Evolutionary conservation across 2,888 invertebrate species (phyloP), one percentile per base, ranked within the genome.

Genomic region (Ceriagrion tenellum): DNA sequence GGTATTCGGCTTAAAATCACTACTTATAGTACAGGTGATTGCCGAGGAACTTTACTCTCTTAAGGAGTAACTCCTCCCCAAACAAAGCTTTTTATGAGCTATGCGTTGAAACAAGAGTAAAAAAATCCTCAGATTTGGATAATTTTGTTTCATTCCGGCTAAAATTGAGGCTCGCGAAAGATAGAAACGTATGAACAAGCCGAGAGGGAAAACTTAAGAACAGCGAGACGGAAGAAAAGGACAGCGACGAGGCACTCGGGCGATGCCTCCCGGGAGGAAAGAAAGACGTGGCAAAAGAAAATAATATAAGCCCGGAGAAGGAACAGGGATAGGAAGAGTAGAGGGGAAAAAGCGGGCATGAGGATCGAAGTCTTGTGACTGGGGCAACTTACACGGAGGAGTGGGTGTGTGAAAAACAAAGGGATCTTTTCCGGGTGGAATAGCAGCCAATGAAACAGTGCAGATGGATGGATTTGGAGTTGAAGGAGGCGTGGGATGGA

Each of bases 371-470:
- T 23, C 13, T 35, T 3, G 40, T 40, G 88, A 23, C 88, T 88
- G n/a, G 47, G 18, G 88, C 16, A 69, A 69, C 40, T n/a, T 40
- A 88, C 8, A 35, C 20, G 88, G 23, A 88, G 35, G 20, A 23
- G 89, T 12, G 12, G 89, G 16, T 16, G 93, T 0, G 26, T n/a
- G 23, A 23, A 69, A 93, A 93, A 74, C 74, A 47, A 35, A 30
- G 69, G 93, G 47, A n/a, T 93, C 93, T 74, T 74, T 93, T 93
- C 74, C 93, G 93, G 63, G 35, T 69, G 69, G 69, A 69, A 55
- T 93, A 74, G 47, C 47, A 69, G 63, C 47, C 93, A 69, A 93
- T 93, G 93, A 69, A 93, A 93, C 47, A 93, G 69, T 69, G 69
- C 69, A n/a, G 93, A 69, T 40, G 69, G 69, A 93, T 81, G 81